Evolutionary conservation across 2,797 vertebrate species (phyloP).

Genomic region (Bovichtus diacanthus): DNA sequence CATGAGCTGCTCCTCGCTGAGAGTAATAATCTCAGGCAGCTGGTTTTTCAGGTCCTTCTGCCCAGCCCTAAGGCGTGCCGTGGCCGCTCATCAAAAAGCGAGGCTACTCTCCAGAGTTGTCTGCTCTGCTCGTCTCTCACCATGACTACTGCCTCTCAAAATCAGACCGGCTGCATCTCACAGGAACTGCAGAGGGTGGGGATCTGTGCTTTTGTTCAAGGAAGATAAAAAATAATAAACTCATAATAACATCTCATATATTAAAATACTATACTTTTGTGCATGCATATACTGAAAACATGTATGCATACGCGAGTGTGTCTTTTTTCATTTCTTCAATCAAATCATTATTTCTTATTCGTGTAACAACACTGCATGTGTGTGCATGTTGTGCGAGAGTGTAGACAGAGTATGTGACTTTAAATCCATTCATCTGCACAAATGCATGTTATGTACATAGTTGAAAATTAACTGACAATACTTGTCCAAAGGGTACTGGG

Average conservation of each 20-base stretch:
- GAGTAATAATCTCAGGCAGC: conserved; percentile 74
- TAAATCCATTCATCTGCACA: conserved; percentile 24
- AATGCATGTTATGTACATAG: conserved; percentile 36
- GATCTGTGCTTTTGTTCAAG: background rate
- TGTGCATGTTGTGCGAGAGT: background rate
- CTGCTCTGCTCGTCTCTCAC: conserved; percentile 10
- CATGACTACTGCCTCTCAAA: conserved; percentile 27
- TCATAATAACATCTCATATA: background rate
- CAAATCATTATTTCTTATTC: background rate
- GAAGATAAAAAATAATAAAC: background rate
- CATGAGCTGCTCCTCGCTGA: conserved; percentile 33
- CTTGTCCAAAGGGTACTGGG: conserved; percentile 57
- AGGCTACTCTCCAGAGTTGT: conserved; percentile 26
- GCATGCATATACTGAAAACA: background rate
- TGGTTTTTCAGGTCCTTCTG: conserved; percentile 87
- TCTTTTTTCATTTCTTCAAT: background rate
- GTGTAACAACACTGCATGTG: background rate
- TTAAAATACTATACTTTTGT: background rate
- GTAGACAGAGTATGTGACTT: background rate
- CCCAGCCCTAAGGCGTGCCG: conserved; percentile 73
- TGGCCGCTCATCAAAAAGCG: conserved; percentile 53
- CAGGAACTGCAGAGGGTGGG: background rate
- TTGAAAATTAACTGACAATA: conserved; percentile 64
- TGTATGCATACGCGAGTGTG: background rate
- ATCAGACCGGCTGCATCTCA: conserved; percentile 20